Base-by-base conservation (phyloP, 1,140 invertebrate species). In the Drosophila subobscura region DNA sequence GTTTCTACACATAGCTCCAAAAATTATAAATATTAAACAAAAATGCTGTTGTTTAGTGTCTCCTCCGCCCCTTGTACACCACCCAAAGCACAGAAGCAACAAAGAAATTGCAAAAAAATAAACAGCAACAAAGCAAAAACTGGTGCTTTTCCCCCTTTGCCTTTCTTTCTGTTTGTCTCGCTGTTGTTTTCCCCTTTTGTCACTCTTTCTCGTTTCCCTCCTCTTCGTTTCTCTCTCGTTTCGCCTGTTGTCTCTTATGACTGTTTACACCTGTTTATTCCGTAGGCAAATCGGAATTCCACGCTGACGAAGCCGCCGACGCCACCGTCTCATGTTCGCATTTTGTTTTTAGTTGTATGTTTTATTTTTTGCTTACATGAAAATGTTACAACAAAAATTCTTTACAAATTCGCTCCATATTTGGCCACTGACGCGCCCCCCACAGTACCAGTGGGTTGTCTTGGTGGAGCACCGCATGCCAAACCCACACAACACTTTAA, bases 231-330 rank as follows among this genome's bases (percentile, higher is more conserved):
- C 55, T 33, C 20, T 25, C 29, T 37, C 44, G 27, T 42, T 47
- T 54, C 51, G 55, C 33, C 51, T 37, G 33, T 67, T 64, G 71
- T 63, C 46, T 83, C 42, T 70, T 56, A 49, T 68, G 61, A 56
- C 61, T 58, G 64, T 70, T 84, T 77, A 84, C 80, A 84, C 80
- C 81, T 84, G 80, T 67, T 46, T 50, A 29, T 70, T 12, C 3
- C 10, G 33, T 37, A 37, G 33, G 33, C 33, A 10, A 37, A 37
- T 37, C 33, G 33, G 33, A 12, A 37, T 37, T 0, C 10, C 33
- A 37, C 4, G 33, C 7, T 12, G 10, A 37, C 33, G 68, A 42
- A 23, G 45, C n/a, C 40, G 45, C 23, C 42, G 59, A 53, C 54
- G 20, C 25, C 14, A 8, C 16, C 16, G 22, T 52, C 56, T 63